These are phyloP conservation scores for Ferdinandea cuprea DNA, from an alignment of 2,888 invertebrate species.

Conservation along the genomic window DNA sequence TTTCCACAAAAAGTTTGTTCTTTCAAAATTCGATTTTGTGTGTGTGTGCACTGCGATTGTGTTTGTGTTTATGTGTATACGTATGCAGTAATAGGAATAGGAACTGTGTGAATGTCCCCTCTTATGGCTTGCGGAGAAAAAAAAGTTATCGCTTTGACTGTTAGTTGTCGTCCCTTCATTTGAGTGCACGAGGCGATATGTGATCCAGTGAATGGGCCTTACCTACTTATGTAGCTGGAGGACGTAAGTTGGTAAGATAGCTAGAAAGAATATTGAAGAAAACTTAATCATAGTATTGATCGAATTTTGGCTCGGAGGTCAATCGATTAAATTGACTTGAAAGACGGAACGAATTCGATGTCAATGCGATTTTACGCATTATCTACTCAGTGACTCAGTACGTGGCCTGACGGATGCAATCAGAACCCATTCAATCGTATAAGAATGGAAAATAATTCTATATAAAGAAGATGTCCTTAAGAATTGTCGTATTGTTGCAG, in stretches of 20 bases:
- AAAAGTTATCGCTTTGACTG: slow-evolving; percentile 28
- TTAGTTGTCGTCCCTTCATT: slow-evolving; percentile 22
- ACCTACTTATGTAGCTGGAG: neutral
- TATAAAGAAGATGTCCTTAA: neutral
- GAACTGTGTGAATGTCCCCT: too few relatives aligned
- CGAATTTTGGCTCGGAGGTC: slow-evolving; percentile 44
- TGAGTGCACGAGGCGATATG: slow-evolving; percentile 32
- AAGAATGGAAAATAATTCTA: neutral
- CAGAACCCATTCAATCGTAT: slow-evolving; percentile 4
- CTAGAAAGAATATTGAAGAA: slow-evolving; percentile 7
- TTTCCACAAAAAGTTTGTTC: slow-evolving; percentile 16
- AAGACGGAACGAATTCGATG: slow-evolving; percentile 24
- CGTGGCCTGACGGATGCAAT: slow-evolving; percentile 9
- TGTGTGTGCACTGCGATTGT: neutral
- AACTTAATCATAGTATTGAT: slow-evolving; percentile 36
- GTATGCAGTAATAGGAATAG: too few relatives aligned
- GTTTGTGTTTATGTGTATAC: neutral
- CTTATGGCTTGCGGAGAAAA: neutral
- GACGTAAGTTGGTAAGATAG: neutral
- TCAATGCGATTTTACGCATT: slow-evolving; percentile 25
- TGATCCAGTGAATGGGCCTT: neutral
- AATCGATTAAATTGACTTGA: slow-evolving; percentile 43
- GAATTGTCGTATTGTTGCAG: too few relatives aligned
- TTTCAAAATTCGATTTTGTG: slow-evolving; percentile 31
- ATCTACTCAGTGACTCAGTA: slow-evolving; percentile 6